These are phyloP conservation scores for Micropterix aruncella DNA, from an alignment of 2,888 invertebrate genomes.

Conservation along the genomic window DNA sequence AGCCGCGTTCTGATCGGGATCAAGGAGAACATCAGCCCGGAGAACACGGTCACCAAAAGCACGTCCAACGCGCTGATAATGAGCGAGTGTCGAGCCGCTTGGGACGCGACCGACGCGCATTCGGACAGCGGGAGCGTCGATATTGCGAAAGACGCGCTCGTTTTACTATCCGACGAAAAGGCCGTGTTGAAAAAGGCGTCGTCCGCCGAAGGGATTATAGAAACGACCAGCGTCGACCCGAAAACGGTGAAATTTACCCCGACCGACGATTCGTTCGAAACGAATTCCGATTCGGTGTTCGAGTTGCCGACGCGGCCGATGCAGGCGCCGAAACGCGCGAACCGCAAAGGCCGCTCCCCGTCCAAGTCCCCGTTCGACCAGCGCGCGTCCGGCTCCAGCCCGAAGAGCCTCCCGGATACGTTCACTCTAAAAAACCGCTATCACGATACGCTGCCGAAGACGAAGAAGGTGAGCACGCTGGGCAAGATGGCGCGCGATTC, in stretches of 20 bases:
- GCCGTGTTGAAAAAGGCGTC: not conserved
- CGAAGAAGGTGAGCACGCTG: constrained; percentile 24
- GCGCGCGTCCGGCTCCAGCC: constrained; percentile 25
- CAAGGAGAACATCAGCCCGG: constrained; percentile 48
- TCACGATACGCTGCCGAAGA: constrained; percentile 22
- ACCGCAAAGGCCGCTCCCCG: constrained; percentile 18
- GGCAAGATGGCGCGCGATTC: constrained; percentile 36
- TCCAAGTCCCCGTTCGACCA: constrained; percentile 21
- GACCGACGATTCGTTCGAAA: not conserved
- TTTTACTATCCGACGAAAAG: not conserved
- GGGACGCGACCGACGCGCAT: not conserved
- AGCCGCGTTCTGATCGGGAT: constrained; percentile 41
- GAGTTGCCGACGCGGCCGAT: constrained; percentile 20
- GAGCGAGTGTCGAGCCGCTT: not conserved
- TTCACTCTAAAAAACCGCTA: constrained; percentile 28
- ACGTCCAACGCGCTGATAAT: constrained; percentile 12
- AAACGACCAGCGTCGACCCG: not conserved
- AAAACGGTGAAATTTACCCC: not conserved
- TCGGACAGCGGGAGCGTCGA: not conserved
- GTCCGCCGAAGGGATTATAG: not conserved
- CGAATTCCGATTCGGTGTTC: constrained; percentile 20
- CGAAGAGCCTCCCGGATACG: constrained; percentile 33
- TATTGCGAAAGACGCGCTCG: not conserved
- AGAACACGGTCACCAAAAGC: constrained; percentile 37
- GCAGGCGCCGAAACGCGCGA: constrained; percentile 18